Base-by-base conservation (phyloP, 2,797 vertebrate genomes). In the Decapterus maruadsi region DNA sequence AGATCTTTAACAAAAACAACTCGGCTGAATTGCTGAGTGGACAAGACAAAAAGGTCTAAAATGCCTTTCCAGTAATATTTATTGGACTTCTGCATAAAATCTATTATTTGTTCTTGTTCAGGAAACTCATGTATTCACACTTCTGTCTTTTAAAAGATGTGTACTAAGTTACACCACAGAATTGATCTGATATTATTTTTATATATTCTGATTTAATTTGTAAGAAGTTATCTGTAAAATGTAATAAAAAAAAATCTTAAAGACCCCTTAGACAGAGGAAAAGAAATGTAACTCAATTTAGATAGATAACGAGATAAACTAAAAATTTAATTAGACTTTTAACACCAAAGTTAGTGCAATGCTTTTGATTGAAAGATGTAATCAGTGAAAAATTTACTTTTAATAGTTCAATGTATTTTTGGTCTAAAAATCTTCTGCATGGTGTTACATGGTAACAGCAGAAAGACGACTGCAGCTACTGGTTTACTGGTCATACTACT, bases 301-400 rank as follows among this genome's bases (percentile, higher is more conserved):
- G 71, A 88, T 78, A 65, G 67, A 77, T 77, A 70, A 77, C 16
- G 48, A 88, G 83, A 88, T 86, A 82, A 80, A 83, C 64, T 51
- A 34, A 74, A 63, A 59, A 82, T 62, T 31, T 68, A 81, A 85
- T 78, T 82, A 76, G 55, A 81, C 59, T 65, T 71, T 78, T 62
- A 71, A 67, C 54, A 88, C 69, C 65, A 77, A 81, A 77, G 75
- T 50, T 13, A 63, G 29, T 55, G 48, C 10, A 20, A 8, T 68
- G 46, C 29, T 55, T 84, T 79, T 83, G 79, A 86, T 67, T 76
- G 76, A 81, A 31, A 84, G 72, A 84, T 77, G 43, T 75, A 77
- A 72, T 82, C 62, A 63, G 38, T 53, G 11, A 69, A 58, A 69
- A 43, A 54, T 63, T 78, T 54, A 55, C 42, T 78, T 72, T 86